phyloP scores from a whole-genome alignment of 2,113 vertebrate species.

The Ondatra zibethicus region DNA sequence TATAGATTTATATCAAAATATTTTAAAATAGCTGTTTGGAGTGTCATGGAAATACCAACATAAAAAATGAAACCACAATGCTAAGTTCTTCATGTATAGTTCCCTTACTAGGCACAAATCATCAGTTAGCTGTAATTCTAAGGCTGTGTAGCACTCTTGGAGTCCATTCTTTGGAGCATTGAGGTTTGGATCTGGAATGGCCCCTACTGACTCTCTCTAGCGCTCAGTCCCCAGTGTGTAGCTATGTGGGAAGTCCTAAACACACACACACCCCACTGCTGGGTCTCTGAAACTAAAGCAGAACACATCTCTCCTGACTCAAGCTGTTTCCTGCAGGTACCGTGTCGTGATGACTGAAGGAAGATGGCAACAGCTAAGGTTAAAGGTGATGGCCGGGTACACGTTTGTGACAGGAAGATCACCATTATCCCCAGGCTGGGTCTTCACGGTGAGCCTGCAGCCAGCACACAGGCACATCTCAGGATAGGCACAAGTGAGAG shows the following conservation, averaged over 20 bases:
- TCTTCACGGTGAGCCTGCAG: not conserved
- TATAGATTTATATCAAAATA: conserved; percentile 47
- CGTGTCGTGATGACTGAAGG: not conserved
- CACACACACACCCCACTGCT: not conserved
- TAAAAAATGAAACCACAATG: conserved; percentile 37
- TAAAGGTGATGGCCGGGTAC: not conserved
- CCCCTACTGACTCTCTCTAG: not conserved
- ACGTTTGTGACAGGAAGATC: not conserved
- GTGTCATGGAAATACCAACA: conserved; percentile 6
- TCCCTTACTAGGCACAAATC: not conserved
- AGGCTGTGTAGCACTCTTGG: not conserved
- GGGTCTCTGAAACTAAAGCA: not conserved
- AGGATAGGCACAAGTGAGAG: not conserved
- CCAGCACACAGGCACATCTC: not conserved
- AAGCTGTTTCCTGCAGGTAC: not conserved
- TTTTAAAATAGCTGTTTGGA: conserved; percentile 16
- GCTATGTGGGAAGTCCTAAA: not conserved
- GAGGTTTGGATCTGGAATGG: not conserved
- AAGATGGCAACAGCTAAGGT: not conserved
- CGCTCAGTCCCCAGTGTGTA: not conserved
- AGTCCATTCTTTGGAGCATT: not conserved
- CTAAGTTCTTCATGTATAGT: conserved; percentile 17
- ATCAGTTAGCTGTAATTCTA: not conserved
- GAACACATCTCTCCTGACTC: not conserved
- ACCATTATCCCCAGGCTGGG: not conserved